A percentile compares a stretch with the other conserved stretches of the same genome.
Evolutionary conservation across 2,113 vertebrate species (phyloP).

Genomic region (Chaetodon trifascialis): DNA sequence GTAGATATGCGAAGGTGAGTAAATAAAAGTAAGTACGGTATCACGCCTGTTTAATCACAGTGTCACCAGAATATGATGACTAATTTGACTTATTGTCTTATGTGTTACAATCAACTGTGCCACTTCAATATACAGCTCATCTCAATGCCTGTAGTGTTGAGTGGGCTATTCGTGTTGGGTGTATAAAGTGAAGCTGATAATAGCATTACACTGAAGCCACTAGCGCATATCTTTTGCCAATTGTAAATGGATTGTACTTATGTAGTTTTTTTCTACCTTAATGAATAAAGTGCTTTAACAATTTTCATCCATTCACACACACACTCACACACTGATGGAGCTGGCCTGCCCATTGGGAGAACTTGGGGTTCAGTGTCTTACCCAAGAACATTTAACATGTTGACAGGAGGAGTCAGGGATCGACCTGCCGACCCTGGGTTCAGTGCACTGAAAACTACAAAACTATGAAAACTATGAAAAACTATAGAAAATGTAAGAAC

Average conservation of each 20-base stretch:
- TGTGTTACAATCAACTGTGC: not conserved
- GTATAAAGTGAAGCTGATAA: not conserved
- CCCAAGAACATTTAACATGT: not conserved
- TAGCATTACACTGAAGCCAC: not conserved
- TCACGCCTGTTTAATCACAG: not conserved
- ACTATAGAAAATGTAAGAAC: not conserved
- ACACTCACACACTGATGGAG: not conserved
- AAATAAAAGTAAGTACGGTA: not conserved
- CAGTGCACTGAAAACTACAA: not conserved
- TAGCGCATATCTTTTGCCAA: not conserved
- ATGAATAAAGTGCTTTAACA: not conserved
- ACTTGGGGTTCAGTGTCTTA: not conserved
- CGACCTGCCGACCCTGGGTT: not conserved
- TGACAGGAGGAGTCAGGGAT: not conserved
- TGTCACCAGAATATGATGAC: not conserved
- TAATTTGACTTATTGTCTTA: not conserved
- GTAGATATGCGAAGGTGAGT: not conserved
- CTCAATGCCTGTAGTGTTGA: not conserved
- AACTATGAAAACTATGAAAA: too few species aligned
- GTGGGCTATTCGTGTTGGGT: not conserved
- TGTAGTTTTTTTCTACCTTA: not conserved
- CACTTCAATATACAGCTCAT: not conserved
- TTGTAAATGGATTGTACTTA: not conserved
- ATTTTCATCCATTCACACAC: not conserved
- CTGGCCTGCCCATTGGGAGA: not conserved